A percentile compares a stretch with the other conserved stretches of the same genome.
phyloP scores from a whole-genome alignment of 2,113 vertebrate genomes.

The Oreochromis spilurus region DNA sequence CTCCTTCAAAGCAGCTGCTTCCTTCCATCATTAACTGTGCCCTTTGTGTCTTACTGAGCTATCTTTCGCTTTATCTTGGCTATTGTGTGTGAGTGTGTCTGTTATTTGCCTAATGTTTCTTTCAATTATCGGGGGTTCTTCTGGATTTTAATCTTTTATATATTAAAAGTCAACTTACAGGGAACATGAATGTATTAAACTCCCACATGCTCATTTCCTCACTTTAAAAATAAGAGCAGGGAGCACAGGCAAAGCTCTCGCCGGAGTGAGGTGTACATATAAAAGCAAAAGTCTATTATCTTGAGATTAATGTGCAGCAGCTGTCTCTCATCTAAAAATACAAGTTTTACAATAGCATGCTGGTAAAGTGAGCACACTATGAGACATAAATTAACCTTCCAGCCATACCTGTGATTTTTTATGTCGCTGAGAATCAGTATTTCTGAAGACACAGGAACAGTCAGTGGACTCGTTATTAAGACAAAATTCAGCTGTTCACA shows the following conservation, averaged over 20 bases:
- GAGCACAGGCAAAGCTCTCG: neutral
- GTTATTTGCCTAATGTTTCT: conserved; percentile 24
- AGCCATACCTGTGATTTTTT: neutral
- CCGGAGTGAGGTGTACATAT: neutral
- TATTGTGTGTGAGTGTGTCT: neutral
- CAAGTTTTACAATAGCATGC: neutral
- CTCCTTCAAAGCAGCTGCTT: conserved; percentile 4
- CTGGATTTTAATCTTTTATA: conserved; percentile 45
- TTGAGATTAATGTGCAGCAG: neutral
- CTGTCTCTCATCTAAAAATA: neutral
- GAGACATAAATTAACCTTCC: neutral
- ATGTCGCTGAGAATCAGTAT: neutral
- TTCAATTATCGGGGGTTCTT: conserved; percentile 42
- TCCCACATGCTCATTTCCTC: conserved; percentile 12
- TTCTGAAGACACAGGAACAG: neutral
- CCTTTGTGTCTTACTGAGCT: neutral
- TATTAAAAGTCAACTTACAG: conserved; percentile 48
- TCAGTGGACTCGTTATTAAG: neutral
- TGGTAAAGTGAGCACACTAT: neutral
- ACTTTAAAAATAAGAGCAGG: neutral
- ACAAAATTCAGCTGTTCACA: conserved; percentile 1
- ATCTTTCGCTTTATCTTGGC: conserved; percentile 1
- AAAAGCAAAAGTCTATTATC: neutral
- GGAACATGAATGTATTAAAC: conserved; percentile 29
- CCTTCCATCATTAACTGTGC: conserved; percentile 18